Base-by-base conservation (phyloP, 2,888 invertebrate genomes). In the Hypomecis atomaria region DNA sequence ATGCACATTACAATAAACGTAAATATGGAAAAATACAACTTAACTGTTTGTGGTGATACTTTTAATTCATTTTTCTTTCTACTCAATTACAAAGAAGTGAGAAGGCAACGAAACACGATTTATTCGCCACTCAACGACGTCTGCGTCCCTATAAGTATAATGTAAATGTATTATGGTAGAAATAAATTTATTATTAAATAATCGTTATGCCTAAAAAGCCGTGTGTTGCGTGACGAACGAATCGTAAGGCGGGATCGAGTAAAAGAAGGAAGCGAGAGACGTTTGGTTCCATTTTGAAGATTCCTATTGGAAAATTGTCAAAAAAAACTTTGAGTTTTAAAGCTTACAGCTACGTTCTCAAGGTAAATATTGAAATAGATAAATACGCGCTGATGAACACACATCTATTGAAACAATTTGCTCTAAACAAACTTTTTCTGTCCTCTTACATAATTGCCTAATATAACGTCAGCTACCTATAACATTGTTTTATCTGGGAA, bases 121-220 rank as follows among this genome's bases (percentile, higher is more conserved):
- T 88, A 88, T 89, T 83, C 84, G 83, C 83, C 82, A 87, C 81
- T 90, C 88, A 90, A 83, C 88, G 80, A 77, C 76, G 76, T 79
- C 78, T 79, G 83, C 86, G 84, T 85, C 85, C 79, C 79, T 81
- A 81, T 85, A 55, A 56, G 47, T 56, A 88, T 13, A 48, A 71
- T 87, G 86, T 87, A 86, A 89, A 87, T 88, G 82, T 78, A 86
- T 83, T 83, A 78, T 78, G 76, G 81, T 81, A 83, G 78, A 80
- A 83, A 85, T 86, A 86, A 70, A 89, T 89, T 87, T 90, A 89
- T 86, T 88, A 85, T 86, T 84, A 84, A 87, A 89, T 90, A 90
- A 89, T 87, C 83, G 85, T 79, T 82, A 84, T 82, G 83, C 77
- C 84, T 84, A 84, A 86, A 89, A 88, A 86, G 74, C 76, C 74